Percentiles rank a stretch among this genome's conserved stretches.
These are phyloP conservation scores for Drosophila borealis DNA, from an alignment of 2,888 invertebrate genomes.

Conservation along the genomic window DNA sequence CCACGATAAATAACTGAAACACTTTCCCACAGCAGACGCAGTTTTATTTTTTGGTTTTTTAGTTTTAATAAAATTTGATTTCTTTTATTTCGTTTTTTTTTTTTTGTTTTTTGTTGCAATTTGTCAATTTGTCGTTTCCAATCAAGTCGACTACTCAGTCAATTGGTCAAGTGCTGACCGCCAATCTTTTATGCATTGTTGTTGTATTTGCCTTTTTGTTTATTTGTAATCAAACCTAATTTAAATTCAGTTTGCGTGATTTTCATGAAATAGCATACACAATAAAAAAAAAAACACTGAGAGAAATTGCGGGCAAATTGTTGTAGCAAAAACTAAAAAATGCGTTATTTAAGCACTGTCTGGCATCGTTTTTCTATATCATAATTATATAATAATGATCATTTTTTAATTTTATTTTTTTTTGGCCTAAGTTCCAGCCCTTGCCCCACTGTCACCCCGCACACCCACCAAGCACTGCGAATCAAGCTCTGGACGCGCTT, in stretches of 20 bases:
- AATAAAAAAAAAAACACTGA: constrained; percentile 27
- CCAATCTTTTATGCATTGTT: constrained; percentile 44
- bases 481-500: constrained; percentile 45
- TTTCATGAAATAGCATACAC: constrained; percentile 62
- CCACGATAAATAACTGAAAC: constrained; percentile 4
- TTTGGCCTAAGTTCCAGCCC: not conserved
- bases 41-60: not conserved
- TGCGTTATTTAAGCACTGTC: not conserved
- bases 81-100: constrained; percentile 2
- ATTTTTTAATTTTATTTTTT: not conserved
- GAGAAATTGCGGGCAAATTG: constrained; percentile 12
- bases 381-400: not conserved
- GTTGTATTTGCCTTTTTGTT: constrained; percentile 40
- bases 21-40: constrained; percentile 28
- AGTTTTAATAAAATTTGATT: constrained; percentile 11
- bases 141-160: constrained; percentile 65
- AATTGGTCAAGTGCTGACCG: constrained; percentile 79
- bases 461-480: constrained; percentile 19
- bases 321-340: not conserved
- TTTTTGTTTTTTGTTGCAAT: constrained; percentile 28
- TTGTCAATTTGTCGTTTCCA: constrained; percentile 52
- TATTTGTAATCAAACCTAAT: constrained; percentile 76
- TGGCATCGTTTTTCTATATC: not conserved
- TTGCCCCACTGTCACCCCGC: constrained; percentile 4
- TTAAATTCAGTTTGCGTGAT: constrained; percentile 78